Percentiles rank a stretch among this genome's conserved stretches.
These are phyloP conservation scores for Neodiprion pinetum DNA, from an alignment of 1,140 invertebrate genomes.

Conservation along the genomic window DNA sequence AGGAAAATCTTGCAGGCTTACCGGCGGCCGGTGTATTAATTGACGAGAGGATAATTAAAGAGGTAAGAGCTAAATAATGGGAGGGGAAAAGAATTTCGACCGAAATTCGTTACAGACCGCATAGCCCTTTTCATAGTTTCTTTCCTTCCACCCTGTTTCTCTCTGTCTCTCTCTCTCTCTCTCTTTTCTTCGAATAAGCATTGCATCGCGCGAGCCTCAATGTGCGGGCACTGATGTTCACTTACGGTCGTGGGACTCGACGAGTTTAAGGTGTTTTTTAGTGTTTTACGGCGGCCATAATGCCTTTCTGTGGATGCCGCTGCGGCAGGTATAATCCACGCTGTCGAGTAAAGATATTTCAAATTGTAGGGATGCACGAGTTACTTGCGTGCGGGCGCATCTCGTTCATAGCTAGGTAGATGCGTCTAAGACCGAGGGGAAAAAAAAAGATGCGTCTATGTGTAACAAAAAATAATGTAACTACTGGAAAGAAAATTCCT, in stretches of 20 bases:
- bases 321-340: background rate
- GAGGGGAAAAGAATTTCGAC: too few species aligned
- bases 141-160: too few species aligned
- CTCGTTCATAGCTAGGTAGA: background rate
- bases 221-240: constrained; percentile 56
- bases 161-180: too few species aligned
- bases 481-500: constrained; percentile 19
- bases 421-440: constrained; percentile 13
- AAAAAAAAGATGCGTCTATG: constrained; percentile 10
- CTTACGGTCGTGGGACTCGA: constrained; percentile 44
- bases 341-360: background rate
- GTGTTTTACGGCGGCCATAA: constrained; percentile 57
- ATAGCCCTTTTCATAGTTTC: too few species aligned
- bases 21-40: too few species aligned
- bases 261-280: constrained; percentile 47
- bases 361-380: constrained; percentile 39
- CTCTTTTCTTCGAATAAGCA: too few species aligned
- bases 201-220: constrained; percentile 31
- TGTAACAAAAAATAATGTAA: constrained; percentile 7
- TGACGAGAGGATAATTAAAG: too few species aligned
- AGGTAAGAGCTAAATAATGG: too few species aligned
- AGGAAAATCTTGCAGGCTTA: too few species aligned
- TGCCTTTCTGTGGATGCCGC: constrained; percentile 45
- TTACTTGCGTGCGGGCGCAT: too few species aligned
- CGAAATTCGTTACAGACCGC: too few species aligned